These are phyloP conservation scores for Heliopora coerulea DNA, from an alignment of 92 coral and sea anemone genomes.

Conservation along the genomic window DNA sequence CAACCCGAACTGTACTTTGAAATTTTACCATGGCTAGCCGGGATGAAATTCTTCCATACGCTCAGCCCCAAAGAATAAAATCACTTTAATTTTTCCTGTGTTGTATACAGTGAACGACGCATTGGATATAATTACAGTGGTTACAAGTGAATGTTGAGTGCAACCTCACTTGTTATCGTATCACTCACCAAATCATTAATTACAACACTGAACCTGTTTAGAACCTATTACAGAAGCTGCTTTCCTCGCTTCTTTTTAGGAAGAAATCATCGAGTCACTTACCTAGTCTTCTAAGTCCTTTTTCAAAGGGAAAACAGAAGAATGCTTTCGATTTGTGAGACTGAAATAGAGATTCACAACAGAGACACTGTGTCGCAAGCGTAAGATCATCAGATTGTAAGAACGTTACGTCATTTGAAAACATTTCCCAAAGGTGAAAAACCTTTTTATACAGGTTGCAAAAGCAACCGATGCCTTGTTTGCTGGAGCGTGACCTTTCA, in stretches of 20 bases:
- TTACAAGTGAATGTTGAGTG: no score
- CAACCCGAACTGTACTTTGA: no score
- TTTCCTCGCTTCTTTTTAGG: background rate
- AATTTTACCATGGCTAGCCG: no score
- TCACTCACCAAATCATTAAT: no score
- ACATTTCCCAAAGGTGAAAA: background rate
- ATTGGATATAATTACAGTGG: no score
- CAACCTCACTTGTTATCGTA: no score
- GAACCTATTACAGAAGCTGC: no score
- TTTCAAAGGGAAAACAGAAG: background rate
- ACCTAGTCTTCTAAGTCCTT: background rate
- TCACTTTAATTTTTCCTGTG: no score
- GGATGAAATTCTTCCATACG: no score
- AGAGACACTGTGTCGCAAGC: background rate
- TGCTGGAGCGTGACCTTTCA: constrained; percentile 12
- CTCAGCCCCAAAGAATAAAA: no score
- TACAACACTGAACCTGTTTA: no score
- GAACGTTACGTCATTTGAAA: constrained; percentile 23
- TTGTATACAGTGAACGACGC: no score
- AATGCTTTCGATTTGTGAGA: background rate
- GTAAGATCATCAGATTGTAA: constrained; percentile 35
- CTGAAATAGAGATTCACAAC: background rate
- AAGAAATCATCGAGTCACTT: background rate
- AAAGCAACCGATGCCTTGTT: constrained; percentile 27
- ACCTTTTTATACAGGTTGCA: constrained; percentile 8